phyloP scores from a whole-genome alignment of 1,140 invertebrate species.

The Coptotermes formosanus region DNA sequence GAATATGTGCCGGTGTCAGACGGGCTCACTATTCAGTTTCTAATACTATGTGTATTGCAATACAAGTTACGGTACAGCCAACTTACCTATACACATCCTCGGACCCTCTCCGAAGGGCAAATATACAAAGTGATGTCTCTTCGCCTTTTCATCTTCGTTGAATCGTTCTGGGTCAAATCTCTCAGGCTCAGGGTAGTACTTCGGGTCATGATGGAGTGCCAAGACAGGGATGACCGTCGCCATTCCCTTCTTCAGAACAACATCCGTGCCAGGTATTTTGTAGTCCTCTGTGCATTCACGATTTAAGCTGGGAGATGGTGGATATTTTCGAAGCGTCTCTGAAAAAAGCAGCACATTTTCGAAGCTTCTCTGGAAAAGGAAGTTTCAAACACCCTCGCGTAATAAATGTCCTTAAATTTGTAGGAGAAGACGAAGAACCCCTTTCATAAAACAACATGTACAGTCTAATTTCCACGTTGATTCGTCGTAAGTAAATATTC shows the following conservation, averaged over 20 bases:
- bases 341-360: constrained; percentile 35
- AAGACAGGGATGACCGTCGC: constrained; percentile 43
- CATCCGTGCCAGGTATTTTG: constrained; percentile 47
- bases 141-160: constrained; percentile 36
- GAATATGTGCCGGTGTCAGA: no score
- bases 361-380: not conserved
- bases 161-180: constrained; percentile 46
- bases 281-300: constrained; percentile 50
- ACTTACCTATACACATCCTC: constrained; percentile 48
- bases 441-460: no score
- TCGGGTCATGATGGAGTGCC: constrained; percentile 49
- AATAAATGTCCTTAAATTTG: no score
- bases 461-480: no score
- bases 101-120: no score
- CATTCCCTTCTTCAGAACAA: constrained; percentile 50
- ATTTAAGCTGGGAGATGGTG: constrained; percentile 48
- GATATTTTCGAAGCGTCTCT: constrained; percentile 29
- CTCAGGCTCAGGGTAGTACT: constrained; percentile 51
- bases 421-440: no score
- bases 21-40: no score
- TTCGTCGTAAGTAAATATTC: no score
- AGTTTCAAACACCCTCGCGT: not conserved
- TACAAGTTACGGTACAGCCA: not conserved
- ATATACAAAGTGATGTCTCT: constrained; percentile 32
- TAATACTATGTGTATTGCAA: no score